A percentile compares a stretch with the other conserved stretches of the same genome.
Evolutionary conservation across 2,113 vertebrate genomes (phyloP).

Genomic region (Sterna hirundo): DNA sequence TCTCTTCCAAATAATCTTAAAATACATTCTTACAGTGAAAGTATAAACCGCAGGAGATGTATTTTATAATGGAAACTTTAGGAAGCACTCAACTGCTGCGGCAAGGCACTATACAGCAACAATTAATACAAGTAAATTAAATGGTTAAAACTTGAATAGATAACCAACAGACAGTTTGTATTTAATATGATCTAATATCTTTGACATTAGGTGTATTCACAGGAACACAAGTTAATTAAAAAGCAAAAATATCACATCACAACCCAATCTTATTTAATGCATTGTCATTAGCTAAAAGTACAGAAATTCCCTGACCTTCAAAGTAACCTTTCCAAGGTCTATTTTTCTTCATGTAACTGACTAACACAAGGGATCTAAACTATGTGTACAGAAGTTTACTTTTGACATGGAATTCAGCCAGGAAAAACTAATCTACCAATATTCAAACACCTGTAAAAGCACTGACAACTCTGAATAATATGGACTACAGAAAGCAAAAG

Average conservation of each 20-base stretch:
- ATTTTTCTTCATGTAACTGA: slow-evolving; percentile 42
- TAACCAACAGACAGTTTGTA: not conserved
- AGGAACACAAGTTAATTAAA: slow-evolving; percentile 6
- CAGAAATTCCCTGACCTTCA: slow-evolving; percentile 14
- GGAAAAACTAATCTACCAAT: slow-evolving; percentile 47
- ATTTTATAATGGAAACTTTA: not conserved
- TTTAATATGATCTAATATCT: not conserved
- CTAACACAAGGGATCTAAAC: slow-evolving; percentile 47
- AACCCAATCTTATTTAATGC: not conserved
- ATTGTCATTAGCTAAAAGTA: slow-evolving; percentile 19
- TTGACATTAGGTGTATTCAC: not conserved
- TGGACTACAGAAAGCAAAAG: not conserved
- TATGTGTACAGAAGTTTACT: slow-evolving; percentile 47
- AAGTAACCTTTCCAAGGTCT: slow-evolving; percentile 33
- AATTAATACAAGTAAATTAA: not conserved
- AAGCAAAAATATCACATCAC: not conserved
- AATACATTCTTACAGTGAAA: not conserved
- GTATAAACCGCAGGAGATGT: not conserved
- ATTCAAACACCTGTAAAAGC: slow-evolving; percentile 62
- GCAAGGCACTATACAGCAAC: not conserved
- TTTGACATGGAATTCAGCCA: slow-evolving; percentile 52
- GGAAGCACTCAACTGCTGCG: not conserved
- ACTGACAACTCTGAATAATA: slow-evolving; percentile 25
- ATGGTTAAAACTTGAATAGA: not conserved
- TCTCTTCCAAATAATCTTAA: not conserved